A percentile compares a stretch with the other conserved stretches of the same genome.
Evolutionary conservation across 1,140 invertebrate genomes (phyloP).

Genomic region (Drosophila sucinea): DNA sequence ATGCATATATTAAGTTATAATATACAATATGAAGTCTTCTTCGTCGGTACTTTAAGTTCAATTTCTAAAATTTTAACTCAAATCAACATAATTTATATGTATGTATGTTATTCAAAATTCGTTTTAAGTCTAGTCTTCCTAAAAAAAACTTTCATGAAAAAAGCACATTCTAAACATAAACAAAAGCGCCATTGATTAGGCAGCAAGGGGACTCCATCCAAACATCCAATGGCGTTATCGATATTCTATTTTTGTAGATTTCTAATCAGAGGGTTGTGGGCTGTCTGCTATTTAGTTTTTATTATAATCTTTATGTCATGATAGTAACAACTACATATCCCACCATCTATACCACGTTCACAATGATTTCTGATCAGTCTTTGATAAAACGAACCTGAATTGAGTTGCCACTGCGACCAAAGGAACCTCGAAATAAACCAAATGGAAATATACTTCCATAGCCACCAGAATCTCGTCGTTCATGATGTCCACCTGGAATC

Average conservation of each 20-base stretch:
- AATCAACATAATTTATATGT: too few relatives aligned
- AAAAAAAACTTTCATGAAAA: not conserved
- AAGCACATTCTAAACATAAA: constrained; percentile 8
- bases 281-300: constrained; percentile 12
- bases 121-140: not conserved
- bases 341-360: constrained; percentile 1
- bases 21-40: too few relatives aligned
- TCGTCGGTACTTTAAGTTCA: too few relatives aligned
- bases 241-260: constrained; percentile 30
- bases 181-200: not conserved
- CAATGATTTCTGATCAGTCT: constrained; percentile 41
- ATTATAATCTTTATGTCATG: constrained; percentile 13
- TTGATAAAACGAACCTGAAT: constrained; percentile 63
- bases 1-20: too few relatives aligned
- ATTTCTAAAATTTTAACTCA: too few relatives aligned
- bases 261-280: constrained; percentile 38
- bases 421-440: constrained; percentile 70
- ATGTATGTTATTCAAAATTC: too few relatives aligned
- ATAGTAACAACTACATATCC: not conserved
- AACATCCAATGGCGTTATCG: constrained; percentile 18
- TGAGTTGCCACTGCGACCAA: constrained; percentile 64
- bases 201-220: not conserved
- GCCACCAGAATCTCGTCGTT: constrained; percentile 53
- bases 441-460: constrained; percentile 81
- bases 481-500: not conserved